Base-by-base conservation (phyloP, 2,888 invertebrate species). In the Holacanthella duospinosa region DNA sequence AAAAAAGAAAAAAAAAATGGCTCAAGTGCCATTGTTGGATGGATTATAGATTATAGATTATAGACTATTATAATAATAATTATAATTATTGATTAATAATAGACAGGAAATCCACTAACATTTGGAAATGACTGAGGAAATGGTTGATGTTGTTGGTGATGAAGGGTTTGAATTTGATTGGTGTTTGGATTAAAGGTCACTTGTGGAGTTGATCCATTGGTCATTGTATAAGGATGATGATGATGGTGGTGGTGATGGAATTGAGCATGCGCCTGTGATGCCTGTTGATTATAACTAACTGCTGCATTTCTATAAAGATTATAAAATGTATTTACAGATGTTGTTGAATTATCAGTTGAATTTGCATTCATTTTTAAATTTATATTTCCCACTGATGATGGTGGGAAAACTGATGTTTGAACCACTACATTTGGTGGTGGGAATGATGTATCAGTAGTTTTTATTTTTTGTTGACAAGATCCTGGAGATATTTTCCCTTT, bases 381-480 rank as follows among this genome's bases (percentile, higher is more conserved):
- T 9, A 4, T 4, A 9, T n/a, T 4, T 4, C n/a, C 4, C 12
- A 48, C 48, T n/a, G 48, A 21, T 2, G 54, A 24, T 6, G 70
- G 70, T 43, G 70, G 72, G 60, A 67, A 72, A 12, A 71, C 70
- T 2, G 72, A 72, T 53, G 66, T 69, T 48, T 71, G 68, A 12
- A 72, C 72, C 1, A 72, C 72, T 2, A 72, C 72, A 54, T 72
- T 72, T 6, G 72, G 72, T 25, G 72, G 70, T 53, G 70, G 65
- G 58, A 71, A 69, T 53, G 66, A 65, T 59, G 28, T 19, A 59
- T 43, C 19, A 43, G 62, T 53, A 56, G 43, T 12, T 53, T 57
- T 27, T 54, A 53, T 21, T 25, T 21, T 2, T 60, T 57, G 1
- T 48, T 53, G 27, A 55, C 62, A 12, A 27, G 55, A 55, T 59